A percentile compares a stretch with the other conserved stretches of the same genome.
phyloP scores from a whole-genome alignment of 2,113 vertebrate genomes.

The Sus scrofa region DNA sequence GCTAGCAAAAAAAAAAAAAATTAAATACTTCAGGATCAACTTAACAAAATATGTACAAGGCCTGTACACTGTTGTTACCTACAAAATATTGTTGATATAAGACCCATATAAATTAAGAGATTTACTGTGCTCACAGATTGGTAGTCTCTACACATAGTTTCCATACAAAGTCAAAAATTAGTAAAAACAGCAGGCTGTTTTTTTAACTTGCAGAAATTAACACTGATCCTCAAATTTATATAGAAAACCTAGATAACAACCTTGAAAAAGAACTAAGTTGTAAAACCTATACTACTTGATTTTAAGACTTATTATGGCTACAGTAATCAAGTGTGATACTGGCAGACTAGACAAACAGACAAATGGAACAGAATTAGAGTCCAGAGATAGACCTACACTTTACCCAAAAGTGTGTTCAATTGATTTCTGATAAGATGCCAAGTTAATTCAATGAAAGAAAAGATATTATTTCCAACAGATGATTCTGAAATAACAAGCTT shows the following conservation, averaged over 20 bases:
- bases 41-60: constrained; percentile 38
- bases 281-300: background rate
- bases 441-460: constrained; percentile 26
- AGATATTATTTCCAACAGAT: constrained; percentile 2
- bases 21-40: background rate
- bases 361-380: background rate
- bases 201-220: background rate
- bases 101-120: constrained; percentile 23
- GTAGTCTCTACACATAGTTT: background rate
- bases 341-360: background rate
- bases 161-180: constrained; percentile 39
- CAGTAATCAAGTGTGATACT: background rate
- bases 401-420: background rate
- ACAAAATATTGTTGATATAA: background rate
- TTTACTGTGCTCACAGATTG: background rate
- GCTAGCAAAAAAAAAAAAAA: constrained; percentile 4
- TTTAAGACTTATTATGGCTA: constrained; percentile 24
- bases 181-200: background rate
- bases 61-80: background rate
- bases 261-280: background rate
- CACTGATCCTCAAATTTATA: background rate
- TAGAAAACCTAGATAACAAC: constrained; percentile 33
- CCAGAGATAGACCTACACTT: background rate
- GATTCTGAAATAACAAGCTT: background rate
- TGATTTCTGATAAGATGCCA: constrained; percentile 17